Base-by-base conservation (phyloP, 2,113 vertebrate species). In the Spheniscus mendiculus region DNA sequence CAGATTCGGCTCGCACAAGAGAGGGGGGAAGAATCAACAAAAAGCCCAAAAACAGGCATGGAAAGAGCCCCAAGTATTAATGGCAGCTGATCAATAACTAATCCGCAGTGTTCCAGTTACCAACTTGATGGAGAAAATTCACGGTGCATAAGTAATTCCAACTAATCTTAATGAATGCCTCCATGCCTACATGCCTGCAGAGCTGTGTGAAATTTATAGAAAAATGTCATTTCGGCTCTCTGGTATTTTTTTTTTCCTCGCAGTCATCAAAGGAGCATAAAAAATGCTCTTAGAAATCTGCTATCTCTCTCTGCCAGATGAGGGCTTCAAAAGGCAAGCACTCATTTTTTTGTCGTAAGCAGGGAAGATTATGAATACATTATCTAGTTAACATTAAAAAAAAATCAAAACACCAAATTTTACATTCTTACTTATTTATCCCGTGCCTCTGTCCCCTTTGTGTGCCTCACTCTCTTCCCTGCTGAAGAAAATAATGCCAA, bases 51-150 rank as follows among this genome's bases (percentile, higher is more conserved):
- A 97, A 97, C 90, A 98, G 89, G 94, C 97, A 94, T 96, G 97
- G 97, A 97, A 97, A 96, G 90, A 94, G 95, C 96, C 97, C 91
- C 80, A 66, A 97, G 94, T 97, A 97, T 97, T 98, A 97, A 97
- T 95, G 95, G 97, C 96, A 95, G 81, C 95, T 98, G 97, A 98
- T 98, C 97, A 97, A 98, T 98, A 98, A 98, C 97, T 98, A 98
- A 98, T 98, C 97, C 90, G 6, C 95, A 87, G 95, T 92, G 97
- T 97, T 97, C 95, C 95, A 97, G 97, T 95, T 97, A 96, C 94
- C 96, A 97, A 93, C 96, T 91, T 94, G 96, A 97, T 97, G 95
- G 96, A 96, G 95, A 95, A 97, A 97, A 97, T 97, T 96, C 96
- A 97, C 73, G 95, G 97, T 96, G 95, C 97, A 97, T 97, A 97